Percentiles rank a stretch among this genome's conserved stretches.
Evolutionary conservation across 2,113 vertebrate species (phyloP).

Genomic region (Nibea albiflora): DNA sequence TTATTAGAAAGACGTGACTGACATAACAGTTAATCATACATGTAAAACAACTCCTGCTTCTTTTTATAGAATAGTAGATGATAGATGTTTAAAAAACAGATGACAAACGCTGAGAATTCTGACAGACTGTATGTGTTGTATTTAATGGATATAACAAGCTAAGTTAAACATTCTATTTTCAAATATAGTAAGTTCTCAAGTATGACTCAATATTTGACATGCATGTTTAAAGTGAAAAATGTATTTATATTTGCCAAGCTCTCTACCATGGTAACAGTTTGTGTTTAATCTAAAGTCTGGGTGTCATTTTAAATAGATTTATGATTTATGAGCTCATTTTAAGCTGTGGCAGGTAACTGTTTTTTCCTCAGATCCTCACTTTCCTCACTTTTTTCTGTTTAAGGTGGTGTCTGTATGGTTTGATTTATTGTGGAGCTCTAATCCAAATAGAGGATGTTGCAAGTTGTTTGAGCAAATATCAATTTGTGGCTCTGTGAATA

Average conservation of each 20-base stretch:
- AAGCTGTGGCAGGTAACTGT: no score
- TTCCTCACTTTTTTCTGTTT: no score
- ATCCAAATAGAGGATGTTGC: no score
- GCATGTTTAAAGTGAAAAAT: slow-evolving; percentile 4
- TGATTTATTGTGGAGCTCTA: no score
- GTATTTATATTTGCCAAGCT: background rate
- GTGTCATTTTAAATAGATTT: background rate
- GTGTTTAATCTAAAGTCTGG: background rate
- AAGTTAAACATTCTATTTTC: background rate
- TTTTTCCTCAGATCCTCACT: no score
- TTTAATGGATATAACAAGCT: background rate
- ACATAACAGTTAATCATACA: background rate
- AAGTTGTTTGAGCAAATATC: no score
- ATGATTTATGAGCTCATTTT: background rate
- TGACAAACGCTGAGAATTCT: background rate
- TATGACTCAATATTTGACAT: background rate
- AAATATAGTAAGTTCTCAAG: background rate
- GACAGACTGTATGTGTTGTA: background rate
- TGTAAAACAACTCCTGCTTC: background rate
- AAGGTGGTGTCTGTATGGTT: no score
- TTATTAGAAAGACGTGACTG: background rate
- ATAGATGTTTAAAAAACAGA: slow-evolving; percentile 18
- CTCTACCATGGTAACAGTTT: background rate
- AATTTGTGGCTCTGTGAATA: no score
- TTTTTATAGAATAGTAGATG: background rate